Evolutionary conservation across 2,113 vertebrate species (phyloP), one percentile per base, ranked within the genome.

Genomic region (Phrynosoma blainvillii): DNA sequence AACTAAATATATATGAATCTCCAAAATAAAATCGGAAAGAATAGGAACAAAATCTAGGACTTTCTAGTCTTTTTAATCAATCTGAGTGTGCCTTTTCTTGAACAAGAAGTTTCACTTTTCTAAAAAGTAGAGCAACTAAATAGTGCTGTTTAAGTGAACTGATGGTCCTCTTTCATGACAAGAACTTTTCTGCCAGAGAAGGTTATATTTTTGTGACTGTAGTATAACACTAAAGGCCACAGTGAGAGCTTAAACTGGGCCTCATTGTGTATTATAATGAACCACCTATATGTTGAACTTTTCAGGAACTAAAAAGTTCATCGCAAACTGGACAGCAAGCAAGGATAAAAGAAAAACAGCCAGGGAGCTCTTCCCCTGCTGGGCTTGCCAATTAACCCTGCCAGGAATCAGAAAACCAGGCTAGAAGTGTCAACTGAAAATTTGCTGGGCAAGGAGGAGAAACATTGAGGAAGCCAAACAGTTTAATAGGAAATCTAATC

Each of bases 331-430:
- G 2, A 23, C 80, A 93, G 85, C 86, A 94, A 94, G 84, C 87
- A 94, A 89, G 62, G 87, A 82, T 16, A 62, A 83, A 91, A 90
- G 77, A 78, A 87, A 89, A 89, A 40, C 84, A 83, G 30, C 81
- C 75, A 16, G 47, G 42, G 85, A 89, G 82, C 75, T 88, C 92
- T 95, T 89, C 90, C 78, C 93, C 90, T 8, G 62, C 92, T 90
- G 84, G 76, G 82, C 65, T 88, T 92, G 90, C 86, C 92, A 94
- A 92, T 95, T 95, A 95, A 95, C 93, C 93, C 92, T 91, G 90
- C 90, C 80, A 90, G 92, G 78, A 93, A 88, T 36, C 65, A 77
- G 84, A 92, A 90, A 93, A 56, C 82, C 93, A 90, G 88, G 89
- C 82, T 71, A 92, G 91, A 82, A 0, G 0, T 91, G 90, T 92